A percentile compares a stretch with the other conserved stretches of the same genome.
These are phyloP conservation scores for Passer domesticus DNA, from an alignment of 2,113 vertebrate genomes.

Conservation along the genomic window DNA sequence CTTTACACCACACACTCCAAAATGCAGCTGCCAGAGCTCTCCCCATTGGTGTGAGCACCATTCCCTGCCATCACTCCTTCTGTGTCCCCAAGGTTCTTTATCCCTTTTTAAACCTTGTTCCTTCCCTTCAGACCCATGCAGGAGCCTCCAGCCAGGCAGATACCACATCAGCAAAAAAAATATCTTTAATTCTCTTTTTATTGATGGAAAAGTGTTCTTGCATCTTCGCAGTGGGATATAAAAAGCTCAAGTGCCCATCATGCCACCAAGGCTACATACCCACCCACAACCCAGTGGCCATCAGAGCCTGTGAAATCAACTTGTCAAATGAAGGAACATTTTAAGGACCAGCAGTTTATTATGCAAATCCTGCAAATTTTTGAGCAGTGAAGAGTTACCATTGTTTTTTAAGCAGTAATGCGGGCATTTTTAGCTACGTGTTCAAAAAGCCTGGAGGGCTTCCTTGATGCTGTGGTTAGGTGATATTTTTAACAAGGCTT, in stretches of 20 bases:
- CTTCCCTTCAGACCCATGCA: not conserved
- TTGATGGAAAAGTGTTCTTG: not conserved
- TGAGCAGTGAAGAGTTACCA: not conserved
- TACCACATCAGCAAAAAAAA: not conserved
- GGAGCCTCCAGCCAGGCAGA: not conserved
- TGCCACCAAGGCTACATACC: not conserved
- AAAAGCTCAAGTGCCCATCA: not conserved
- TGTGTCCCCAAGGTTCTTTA: not conserved
- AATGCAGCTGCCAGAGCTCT: not conserved
- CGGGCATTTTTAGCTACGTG: rapidly evolving
- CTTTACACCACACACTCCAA: not conserved
- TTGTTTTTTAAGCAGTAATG: not conserved
- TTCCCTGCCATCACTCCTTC: rapidly evolving
- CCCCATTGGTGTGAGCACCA: not conserved
- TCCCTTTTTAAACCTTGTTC: not conserved
- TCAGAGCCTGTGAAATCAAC: not conserved
- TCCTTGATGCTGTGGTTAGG: rapidly evolving
- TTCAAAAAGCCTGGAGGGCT: not conserved
- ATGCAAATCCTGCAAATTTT: not conserved
- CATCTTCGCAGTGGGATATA: not conserved
- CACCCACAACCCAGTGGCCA: not conserved
- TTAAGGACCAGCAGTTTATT: not conserved
- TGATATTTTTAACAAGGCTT: rapidly evolving
- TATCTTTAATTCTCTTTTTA: not conserved
- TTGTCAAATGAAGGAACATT: not conserved